Conservation (phyloP, 2,888 invertebrate species). For the Drosophila heteroneura region DNA sequence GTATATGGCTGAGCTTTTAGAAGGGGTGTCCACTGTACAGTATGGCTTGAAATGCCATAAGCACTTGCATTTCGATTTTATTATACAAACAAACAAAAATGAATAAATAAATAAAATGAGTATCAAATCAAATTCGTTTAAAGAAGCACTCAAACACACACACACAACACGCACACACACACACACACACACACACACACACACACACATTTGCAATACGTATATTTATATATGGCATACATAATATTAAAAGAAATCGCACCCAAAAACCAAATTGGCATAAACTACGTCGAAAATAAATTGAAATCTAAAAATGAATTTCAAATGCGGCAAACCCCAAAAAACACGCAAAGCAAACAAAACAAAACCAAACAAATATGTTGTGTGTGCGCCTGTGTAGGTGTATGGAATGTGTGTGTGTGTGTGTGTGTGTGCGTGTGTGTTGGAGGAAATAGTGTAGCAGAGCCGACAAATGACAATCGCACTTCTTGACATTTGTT, state of each 20-base stretch:
- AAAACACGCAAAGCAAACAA: conserved; percentile 47
- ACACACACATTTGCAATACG: not conserved
- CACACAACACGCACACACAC: conserved; percentile 2
- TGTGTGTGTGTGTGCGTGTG: conserved; percentile 3
- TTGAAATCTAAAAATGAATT: conserved; percentile 79
- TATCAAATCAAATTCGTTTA: conserved; percentile 65
- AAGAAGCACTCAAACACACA: conserved; percentile 39
- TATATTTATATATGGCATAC: conserved; percentile 62
- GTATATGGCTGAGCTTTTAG: conserved; percentile 24
- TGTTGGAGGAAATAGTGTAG: conserved; percentile 43
- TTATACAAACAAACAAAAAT: conserved; percentile 40
- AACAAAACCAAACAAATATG: conserved; percentile 44
- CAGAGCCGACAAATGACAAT: conserved; percentile 30
- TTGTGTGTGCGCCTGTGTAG: conserved; percentile 1
- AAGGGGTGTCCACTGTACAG: conserved; percentile 37
- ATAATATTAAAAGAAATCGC: conserved; percentile 78
- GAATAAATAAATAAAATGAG: conserved; percentile 36
- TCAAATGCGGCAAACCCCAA: conserved; percentile 67
- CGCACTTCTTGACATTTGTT: conserved; percentile 38
- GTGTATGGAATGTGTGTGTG: conserved; percentile 5
- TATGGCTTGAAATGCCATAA: conserved; percentile 21
- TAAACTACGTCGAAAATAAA: conserved; percentile 80
- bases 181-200: conserved; percentile 1
- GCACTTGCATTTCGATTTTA: conserved; percentile 48
- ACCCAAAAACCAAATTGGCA: conserved; percentile 75